Evolutionary conservation across 1,140 invertebrate genomes (phyloP), one percentile per base, ranked within the genome.

Genomic region (Whitmania pigra): DNA sequence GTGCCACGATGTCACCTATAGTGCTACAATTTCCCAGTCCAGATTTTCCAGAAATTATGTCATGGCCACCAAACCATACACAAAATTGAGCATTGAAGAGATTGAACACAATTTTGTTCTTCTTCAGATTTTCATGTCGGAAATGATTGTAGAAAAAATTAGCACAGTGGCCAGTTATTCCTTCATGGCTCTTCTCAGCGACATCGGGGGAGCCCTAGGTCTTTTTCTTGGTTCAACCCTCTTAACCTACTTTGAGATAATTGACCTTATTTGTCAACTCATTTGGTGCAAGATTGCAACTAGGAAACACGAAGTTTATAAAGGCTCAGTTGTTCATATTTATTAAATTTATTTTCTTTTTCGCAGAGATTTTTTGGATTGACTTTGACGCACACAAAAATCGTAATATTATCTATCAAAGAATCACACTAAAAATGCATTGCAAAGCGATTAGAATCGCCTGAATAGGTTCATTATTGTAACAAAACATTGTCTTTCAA

Each of bases 161-260:
- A 74, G 73, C 29, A 76, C 79, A 67, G 73, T 75, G 25, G 72
- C 77, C 27, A 75, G 75, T n/a, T 79, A 79, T 73, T 73, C 68
- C n/a, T 67, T 74, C 9, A 75, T 79, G 36, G 74, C 78, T 20
- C 73, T 79, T 15, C 74, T 79, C 17, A 79, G 78, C 67, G 78
- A 79, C 74, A 77, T 79, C 36, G 78, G 78, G 0, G 78, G 78
- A 15, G 77, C 76, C 17, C 69, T 79, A 4, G 78, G 78, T 11
- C 76, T 79, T 0, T 73, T 79, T 53, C 74, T 79, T 31, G 78
- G 78, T 6, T 75, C 76, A 13, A 79, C 78, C 20, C 75, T 79
- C 9, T 73, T 79, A 25, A 79, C 78, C 13, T 73, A 78, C 49
- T 76, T 78, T 63, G 76, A 79, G 71, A 73, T 78, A 49, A 5